phyloP scores from a whole-genome alignment of 2,797 vertebrate species.

The Phalloptychus januarius region DNA sequence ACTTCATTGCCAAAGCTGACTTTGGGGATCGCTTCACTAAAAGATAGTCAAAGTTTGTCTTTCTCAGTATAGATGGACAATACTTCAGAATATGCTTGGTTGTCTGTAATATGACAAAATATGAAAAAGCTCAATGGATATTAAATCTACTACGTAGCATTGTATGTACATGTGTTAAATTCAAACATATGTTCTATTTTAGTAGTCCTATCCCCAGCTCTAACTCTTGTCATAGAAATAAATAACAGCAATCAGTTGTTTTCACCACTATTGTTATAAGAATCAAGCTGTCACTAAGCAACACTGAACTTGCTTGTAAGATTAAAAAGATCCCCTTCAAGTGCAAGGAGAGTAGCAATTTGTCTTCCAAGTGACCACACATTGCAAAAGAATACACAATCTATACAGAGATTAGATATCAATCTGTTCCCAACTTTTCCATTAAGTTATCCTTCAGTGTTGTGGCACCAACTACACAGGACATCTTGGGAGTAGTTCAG shows the following conservation, averaged over 20 bases:
- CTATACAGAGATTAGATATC: slow-evolving; percentile 1
- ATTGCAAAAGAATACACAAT: not conserved
- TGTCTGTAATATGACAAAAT: not conserved
- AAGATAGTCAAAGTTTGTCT: not conserved
- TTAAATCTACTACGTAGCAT: not conserved
- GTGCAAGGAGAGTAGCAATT: not conserved
- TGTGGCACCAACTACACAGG: not conserved
- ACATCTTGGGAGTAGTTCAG: not conserved
- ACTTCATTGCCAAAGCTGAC: not conserved
- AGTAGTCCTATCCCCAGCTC: not conserved
- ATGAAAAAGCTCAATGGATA: not conserved
- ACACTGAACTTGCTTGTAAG: not conserved
- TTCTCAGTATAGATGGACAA: not conserved
- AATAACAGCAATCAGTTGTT: not conserved
- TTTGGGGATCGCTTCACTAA: not conserved
- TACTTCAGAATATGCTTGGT: not conserved
- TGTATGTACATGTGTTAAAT: not conserved
- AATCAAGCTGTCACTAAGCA: not conserved
- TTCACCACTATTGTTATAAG: not conserved
- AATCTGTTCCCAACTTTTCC: not conserved
- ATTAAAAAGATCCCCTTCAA: not conserved
- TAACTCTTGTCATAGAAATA: not conserved
- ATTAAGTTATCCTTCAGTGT: not conserved
- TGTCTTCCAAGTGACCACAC: not conserved
- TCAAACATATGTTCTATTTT: not conserved